A percentile compares a stretch with the other conserved stretches of the same genome.
These are phyloP conservation scores for Drosophila nikananu DNA, from an alignment of 1,140 invertebrate species.

Conservation along the genomic window DNA sequence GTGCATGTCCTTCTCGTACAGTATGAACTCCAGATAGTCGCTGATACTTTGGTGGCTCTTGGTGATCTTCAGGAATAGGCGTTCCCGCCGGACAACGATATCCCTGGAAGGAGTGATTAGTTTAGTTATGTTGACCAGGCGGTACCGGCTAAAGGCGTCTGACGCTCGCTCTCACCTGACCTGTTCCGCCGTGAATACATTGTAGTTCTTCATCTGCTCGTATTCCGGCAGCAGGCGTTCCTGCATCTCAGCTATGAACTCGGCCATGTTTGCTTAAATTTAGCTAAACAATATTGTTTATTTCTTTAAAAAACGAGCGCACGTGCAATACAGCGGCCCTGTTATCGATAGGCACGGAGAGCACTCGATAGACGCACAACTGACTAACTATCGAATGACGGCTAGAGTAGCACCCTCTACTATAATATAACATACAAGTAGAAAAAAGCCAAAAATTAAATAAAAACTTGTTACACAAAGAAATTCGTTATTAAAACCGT, in stretches of 20 bases:
- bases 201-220: conserved; percentile 69
- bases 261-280: conserved; percentile 55
- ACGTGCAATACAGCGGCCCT: conserved; percentile 29
- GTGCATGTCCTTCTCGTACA: conserved; percentile 75
- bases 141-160: not conserved
- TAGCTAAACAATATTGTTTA: conserved; percentile 32
- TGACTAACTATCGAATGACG: not conserved
- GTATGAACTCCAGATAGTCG: conserved; percentile 75
- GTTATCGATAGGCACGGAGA: conserved; percentile 18
- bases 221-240: conserved; percentile 79
- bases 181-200: conserved; percentile 71
- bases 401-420: too few species aligned
- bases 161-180: conserved; percentile 53
- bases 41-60: conserved; percentile 55
- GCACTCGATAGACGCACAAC: not conserved
- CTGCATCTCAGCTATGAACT: conserved; percentile 77
- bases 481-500: not conserved
- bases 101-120: conserved; percentile 43
- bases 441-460: not conserved
- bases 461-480: not conserved
- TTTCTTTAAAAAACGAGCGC: conserved; percentile 35
- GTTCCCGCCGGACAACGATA: conserved; percentile 63
- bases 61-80: conserved; percentile 58
- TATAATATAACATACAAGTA: too few species aligned
- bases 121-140: not conserved